These are phyloP conservation scores for Acanthosepion esculentum DNA, from an alignment of 2,888 invertebrate species.

Conservation along the genomic window DNA sequence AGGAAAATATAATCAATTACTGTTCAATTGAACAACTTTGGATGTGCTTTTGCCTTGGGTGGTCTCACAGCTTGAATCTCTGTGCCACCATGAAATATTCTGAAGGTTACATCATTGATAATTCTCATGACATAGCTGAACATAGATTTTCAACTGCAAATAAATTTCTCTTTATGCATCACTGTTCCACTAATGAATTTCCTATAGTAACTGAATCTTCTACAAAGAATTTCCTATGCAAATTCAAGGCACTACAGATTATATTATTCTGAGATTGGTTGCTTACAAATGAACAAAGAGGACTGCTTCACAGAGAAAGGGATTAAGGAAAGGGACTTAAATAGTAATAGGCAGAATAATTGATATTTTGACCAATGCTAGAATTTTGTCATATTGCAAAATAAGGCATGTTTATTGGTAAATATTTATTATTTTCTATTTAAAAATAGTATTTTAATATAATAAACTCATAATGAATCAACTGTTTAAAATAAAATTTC, in stretches of 20 bases:
- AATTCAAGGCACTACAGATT: background rate
- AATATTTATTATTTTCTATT: background rate
- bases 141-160: constrained; percentile 4
- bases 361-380: background rate
- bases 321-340: background rate
- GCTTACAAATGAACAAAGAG: background rate
- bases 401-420: background rate
- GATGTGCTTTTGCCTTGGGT: background rate
- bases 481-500: too few species aligned
- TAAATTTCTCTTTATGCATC: background rate
- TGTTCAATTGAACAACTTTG: background rate
- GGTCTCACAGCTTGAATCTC: background rate
- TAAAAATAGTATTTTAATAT: too few species aligned
- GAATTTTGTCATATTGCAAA: background rate
- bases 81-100: background rate
- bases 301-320: background rate
- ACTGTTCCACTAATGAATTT: constrained; percentile 16
- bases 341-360: background rate
- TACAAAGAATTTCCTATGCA: background rate
- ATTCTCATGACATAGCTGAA: background rate
- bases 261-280: background rate
- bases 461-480: too few species aligned
- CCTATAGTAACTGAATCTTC: background rate
- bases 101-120: background rate
- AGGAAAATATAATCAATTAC: constrained; percentile 9